A percentile compares a stretch with the other conserved stretches of the same genome.
These are phyloP conservation scores for Dromas ardeola DNA, from an alignment of 2,113 vertebrate species.

Conservation along the genomic window DNA sequence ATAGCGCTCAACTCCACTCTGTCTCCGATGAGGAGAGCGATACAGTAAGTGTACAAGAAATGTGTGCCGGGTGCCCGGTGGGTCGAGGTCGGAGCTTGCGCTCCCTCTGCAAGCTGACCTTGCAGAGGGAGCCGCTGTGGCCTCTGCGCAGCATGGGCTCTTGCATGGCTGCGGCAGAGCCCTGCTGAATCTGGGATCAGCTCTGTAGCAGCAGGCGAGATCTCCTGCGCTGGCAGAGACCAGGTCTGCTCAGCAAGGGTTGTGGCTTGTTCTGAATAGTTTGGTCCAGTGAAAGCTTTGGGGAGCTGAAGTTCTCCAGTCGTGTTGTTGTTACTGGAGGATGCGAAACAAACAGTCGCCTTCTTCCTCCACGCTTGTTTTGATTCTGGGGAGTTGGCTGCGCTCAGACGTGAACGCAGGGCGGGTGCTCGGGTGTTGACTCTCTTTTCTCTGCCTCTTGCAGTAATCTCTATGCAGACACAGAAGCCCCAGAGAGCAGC, in stretches of 20 bases:
- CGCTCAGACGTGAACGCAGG: not conserved
- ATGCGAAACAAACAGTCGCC: not conserved
- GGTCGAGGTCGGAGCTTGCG: not conserved
- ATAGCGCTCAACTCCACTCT: conserved; percentile 88
- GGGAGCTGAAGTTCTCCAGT: not conserved
- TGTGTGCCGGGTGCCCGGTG: not conserved
- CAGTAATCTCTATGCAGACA: conserved; percentile 80
- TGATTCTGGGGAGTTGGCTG: not conserved
- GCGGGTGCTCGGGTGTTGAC: not conserved
- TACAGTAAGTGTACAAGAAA: conserved; percentile 89
- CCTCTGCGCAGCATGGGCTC: not conserved
- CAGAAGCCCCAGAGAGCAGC: conserved; percentile 60
- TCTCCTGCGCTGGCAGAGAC: not conserved
- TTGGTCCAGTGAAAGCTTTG: not conserved
- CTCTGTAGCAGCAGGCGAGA: not conserved
- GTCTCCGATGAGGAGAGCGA: conserved; percentile 94
- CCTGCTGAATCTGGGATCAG: not conserved
- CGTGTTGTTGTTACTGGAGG: not conserved
- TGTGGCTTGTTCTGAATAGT: not conserved
- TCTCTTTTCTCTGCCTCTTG: not conserved
- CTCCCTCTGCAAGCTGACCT: not conserved
- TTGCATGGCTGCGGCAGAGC: not conserved
- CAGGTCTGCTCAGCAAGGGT: not conserved
- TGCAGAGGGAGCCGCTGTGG: not conserved
- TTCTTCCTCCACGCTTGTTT: not conserved